These are phyloP conservation scores for Cochlearius cochlearius DNA, from an alignment of 2,113 vertebrate species.

Conservation along the genomic window DNA sequence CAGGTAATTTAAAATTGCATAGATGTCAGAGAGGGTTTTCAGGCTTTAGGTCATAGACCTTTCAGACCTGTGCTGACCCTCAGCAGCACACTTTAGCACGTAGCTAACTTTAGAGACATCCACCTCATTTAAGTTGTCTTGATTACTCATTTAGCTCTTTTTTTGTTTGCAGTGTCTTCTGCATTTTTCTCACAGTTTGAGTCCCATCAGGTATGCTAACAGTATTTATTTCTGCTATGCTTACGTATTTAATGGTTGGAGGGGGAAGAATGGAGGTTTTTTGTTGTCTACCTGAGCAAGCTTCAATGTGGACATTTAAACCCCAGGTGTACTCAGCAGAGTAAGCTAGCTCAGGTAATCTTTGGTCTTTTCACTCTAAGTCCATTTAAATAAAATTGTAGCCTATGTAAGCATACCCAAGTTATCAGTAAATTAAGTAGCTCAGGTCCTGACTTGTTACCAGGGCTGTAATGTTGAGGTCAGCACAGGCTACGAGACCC, in stretches of 20 bases:
- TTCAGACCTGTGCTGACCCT: neutral
- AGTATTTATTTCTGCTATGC: neutral
- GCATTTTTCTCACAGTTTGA: neutral
- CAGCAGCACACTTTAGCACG: neutral
- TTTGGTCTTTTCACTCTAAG: neutral
- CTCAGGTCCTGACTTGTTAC: neutral
- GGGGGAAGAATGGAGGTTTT: neutral
- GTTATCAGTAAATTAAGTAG: neutral
- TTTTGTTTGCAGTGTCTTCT: neutral
- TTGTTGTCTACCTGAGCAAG: neutral
- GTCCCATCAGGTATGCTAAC: neutral
- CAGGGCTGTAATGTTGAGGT: neutral
- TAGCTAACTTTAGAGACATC: neutral
- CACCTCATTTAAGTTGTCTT: neutral
- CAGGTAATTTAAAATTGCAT: neutral
- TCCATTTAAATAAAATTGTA: neutral
- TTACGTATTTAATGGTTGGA: neutral
- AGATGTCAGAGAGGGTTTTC: neutral
- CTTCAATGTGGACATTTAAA: neutral
- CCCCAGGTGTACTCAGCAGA: neutral
- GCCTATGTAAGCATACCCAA: neutral
- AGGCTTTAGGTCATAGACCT: neutral
- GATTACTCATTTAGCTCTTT: neutral
- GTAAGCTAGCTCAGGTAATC: neutral
- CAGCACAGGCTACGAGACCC: neutral